Percentiles rank a stretch among this genome's conserved stretches.
These are phyloP conservation scores for Listronotus oregonensis DNA, from an alignment of 1,140 invertebrate genomes.

Conservation along the genomic window DNA sequence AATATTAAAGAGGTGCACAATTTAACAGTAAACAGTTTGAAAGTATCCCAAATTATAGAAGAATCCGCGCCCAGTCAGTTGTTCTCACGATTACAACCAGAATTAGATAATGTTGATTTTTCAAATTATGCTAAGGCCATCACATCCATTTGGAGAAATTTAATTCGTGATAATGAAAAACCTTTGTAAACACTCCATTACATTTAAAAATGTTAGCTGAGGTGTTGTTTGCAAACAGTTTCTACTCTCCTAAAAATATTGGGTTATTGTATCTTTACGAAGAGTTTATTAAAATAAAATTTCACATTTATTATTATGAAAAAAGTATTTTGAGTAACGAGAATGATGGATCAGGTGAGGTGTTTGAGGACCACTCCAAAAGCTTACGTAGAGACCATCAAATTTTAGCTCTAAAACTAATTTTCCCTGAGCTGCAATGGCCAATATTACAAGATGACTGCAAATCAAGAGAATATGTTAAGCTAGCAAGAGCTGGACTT, in stretches of 20 bases:
- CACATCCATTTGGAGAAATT: no score
- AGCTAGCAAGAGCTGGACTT: neutral
- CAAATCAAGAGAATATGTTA: neutral
- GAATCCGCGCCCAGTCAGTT: neutral
- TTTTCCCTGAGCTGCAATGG: no score
- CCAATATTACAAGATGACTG: neutral
- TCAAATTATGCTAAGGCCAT: no score
- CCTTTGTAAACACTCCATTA: slow-evolving; percentile 1
- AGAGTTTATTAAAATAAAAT: neutral
- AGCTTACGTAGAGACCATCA: neutral
- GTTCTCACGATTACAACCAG: no score
- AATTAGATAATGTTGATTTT: no score
- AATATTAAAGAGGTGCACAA: no score
- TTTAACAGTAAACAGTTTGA: neutral
- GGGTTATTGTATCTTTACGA: neutral
- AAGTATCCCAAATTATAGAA: neutral
- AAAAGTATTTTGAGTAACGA: neutral
- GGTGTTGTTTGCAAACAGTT: neutral
- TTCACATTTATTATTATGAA: neutral
- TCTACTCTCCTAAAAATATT: neutral
- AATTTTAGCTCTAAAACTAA: no score
- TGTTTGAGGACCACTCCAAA: no score
- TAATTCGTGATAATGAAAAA: neutral
- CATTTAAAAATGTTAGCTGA: slow-evolving; percentile 4
- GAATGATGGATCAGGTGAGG: neutral